Conservation (phyloP, 1,140 invertebrate genomes). For the Pseudobourletiella spinata region DNA sequence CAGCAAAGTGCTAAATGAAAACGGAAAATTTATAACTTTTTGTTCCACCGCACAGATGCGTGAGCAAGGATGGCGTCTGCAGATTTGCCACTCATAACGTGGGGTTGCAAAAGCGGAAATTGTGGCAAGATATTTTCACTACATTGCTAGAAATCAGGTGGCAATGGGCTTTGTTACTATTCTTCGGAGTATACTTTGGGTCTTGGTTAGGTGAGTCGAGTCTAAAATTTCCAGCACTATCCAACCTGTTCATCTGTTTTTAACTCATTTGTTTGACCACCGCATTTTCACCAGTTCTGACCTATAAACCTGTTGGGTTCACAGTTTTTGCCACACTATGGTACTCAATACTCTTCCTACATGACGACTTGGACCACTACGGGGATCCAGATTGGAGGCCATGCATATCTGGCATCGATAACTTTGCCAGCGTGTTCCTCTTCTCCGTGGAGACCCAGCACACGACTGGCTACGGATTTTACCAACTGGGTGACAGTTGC, state of each 20-base stretch:
- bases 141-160: conserved; percentile 18
- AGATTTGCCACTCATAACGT: too few species aligned
- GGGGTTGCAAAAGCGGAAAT: too few species aligned
- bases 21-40: too few species aligned
- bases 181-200: conserved; percentile 15
- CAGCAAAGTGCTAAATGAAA: too few species aligned
- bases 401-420: conserved; percentile 18
- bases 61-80: too few species aligned
- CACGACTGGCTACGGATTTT: conserved; percentile 27
- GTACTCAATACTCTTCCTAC: conserved; percentile 17
- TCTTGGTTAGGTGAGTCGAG: conserved; percentile 20
- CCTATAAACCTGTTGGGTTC: conserved; percentile 45
- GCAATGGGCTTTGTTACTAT: conserved; percentile 21
- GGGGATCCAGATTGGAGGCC: conserved; percentile 58
- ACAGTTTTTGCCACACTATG: conserved; percentile 19
- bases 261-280: background rate
- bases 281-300: too few species aligned
- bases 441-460: conserved; percentile 30
- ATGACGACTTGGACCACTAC: conserved; percentile 56
- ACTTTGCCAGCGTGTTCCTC: conserved; percentile 22
- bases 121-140: conserved; percentile 18
- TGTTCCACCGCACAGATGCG: too few species aligned
- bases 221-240: too few species aligned
- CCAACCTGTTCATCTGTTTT: background rate
- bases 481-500: conserved; percentile 24